Percentiles rank a stretch among this genome's conserved stretches.
Conservation (phyloP, 35 echinoderm and acorn worm species). For the Lytechinus pictus region DNA sequence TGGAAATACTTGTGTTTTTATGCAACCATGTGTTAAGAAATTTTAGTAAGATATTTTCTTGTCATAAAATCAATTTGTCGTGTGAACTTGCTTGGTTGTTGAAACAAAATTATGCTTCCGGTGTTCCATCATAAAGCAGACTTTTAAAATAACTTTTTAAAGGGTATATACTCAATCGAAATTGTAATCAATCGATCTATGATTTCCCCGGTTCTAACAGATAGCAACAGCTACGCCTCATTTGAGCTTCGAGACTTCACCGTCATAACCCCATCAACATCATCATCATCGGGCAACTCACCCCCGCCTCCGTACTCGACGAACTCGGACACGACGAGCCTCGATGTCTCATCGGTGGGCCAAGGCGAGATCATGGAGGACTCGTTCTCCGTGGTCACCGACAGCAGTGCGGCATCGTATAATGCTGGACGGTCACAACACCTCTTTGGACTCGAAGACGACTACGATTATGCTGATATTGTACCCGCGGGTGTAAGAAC, state of each 20-base stretch:
- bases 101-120: too few relatives aligned
- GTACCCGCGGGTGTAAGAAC: neutral
- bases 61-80: too few relatives aligned
- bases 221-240: neutral
- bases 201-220: neutral
- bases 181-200: neutral
- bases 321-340: slow-evolving; percentile 20
- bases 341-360: neutral
- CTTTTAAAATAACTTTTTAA: too few relatives aligned
- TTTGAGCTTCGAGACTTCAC: neutral
- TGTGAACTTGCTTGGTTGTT: too few relatives aligned
- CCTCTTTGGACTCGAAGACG: neutral
- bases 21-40: too few relatives aligned
- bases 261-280: neutral
- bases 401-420: neutral
- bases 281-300: neutral
- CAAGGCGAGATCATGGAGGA: neutral
- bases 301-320: neutral
- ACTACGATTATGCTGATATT: slow-evolving; percentile 8
- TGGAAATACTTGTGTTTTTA: too few relatives aligned
- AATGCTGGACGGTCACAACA: neutral
- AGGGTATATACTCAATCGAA: too few relatives aligned
- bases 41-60: too few relatives aligned
- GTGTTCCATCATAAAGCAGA: too few relatives aligned
- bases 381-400: neutral